Evolutionary conservation across 2,888 invertebrate genomes (phyloP).

Genomic region (Megastigmus dorsalis): DNA sequence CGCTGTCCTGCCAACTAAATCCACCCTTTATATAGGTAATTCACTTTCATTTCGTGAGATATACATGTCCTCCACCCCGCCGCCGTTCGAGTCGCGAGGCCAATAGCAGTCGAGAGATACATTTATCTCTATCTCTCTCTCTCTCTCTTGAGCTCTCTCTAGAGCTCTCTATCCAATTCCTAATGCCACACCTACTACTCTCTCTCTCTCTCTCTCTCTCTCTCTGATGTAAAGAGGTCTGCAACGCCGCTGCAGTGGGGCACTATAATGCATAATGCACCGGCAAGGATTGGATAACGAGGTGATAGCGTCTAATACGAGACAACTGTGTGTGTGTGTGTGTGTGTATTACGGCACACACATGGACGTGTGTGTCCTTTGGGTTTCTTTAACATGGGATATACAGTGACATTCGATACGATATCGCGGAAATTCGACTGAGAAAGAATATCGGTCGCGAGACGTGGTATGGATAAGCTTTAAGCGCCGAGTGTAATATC

Average conservation of each 20-base stretch:
- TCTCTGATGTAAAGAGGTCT: too few species aligned
- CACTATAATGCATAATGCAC: slow-evolving; percentile 68
- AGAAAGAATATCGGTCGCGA: too few species aligned
- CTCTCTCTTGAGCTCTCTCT: too few species aligned
- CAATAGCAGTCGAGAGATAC: slow-evolving; percentile 66
- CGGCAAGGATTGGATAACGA: slow-evolving; percentile 68
- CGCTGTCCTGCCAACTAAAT: slow-evolving; percentile 63
- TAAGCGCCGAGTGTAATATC: too few species aligned
- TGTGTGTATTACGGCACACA: too few species aligned
- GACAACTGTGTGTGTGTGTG: not conserved
- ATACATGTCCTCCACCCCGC: slow-evolving; percentile 21
- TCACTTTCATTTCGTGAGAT: slow-evolving; percentile 73
- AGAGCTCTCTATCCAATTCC: slow-evolving; percentile 62
- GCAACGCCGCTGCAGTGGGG: too few species aligned
- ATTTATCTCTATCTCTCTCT: too few species aligned
- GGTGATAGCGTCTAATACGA: not conserved
- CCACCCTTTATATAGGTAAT: slow-evolving; percentile 74
- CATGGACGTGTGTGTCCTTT: too few species aligned
- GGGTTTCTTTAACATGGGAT: too few species aligned
- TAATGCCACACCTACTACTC: slow-evolving; percentile 72
- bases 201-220: slow-evolving; percentile 26
- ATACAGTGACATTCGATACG: too few species aligned
- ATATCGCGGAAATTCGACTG: too few species aligned
- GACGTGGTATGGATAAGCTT: too few species aligned
- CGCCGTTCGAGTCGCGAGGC: slow-evolving; percentile 55